A percentile compares a stretch with the other conserved stretches of the same genome.
Evolutionary conservation across 2,888 invertebrate genomes (phyloP).

Genomic region (Metellina segmentata): DNA sequence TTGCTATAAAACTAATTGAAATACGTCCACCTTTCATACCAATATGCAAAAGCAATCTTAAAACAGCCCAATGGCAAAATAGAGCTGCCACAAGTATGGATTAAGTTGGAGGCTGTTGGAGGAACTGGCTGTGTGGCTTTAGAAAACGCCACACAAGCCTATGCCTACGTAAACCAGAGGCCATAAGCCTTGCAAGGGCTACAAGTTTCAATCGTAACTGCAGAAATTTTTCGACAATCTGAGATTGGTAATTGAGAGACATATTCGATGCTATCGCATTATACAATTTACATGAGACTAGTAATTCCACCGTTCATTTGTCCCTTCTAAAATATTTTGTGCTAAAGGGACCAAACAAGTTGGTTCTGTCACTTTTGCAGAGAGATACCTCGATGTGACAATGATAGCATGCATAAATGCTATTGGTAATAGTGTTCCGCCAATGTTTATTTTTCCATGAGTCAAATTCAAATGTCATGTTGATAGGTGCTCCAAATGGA

Average conservation of each 20-base stretch:
- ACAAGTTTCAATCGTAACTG: constrained; percentile 34
- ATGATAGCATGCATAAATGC: constrained; percentile 79
- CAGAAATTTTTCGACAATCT: constrained; percentile 17
- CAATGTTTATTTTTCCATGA: no score
- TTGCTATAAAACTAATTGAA: no score
- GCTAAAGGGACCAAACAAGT: constrained; percentile 18
- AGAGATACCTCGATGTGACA: constrained; percentile 6
- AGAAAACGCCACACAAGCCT: constrained; percentile 29
- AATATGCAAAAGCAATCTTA: no score
- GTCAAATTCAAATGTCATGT: constrained; percentile 83
- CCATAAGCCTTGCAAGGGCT: no score
- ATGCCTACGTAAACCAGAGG: constrained; percentile 7
- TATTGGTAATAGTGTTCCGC: constrained; percentile 80
- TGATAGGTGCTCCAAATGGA: constrained; percentile 85
- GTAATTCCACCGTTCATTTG: constrained; percentile 3
- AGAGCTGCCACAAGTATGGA: no score
- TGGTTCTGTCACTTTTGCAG: constrained; percentile 14
- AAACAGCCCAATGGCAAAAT: no score
- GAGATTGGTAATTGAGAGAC: neutral
- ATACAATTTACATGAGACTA: no score
- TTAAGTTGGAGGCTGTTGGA: no score
- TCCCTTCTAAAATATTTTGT: constrained; percentile 19
- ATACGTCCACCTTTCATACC: no score
- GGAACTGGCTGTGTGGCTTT: no score
- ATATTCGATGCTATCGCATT: neutral